Base-by-base conservation (phyloP, 2,797 vertebrate genomes). In the Gallinago solitaria region DNA sequence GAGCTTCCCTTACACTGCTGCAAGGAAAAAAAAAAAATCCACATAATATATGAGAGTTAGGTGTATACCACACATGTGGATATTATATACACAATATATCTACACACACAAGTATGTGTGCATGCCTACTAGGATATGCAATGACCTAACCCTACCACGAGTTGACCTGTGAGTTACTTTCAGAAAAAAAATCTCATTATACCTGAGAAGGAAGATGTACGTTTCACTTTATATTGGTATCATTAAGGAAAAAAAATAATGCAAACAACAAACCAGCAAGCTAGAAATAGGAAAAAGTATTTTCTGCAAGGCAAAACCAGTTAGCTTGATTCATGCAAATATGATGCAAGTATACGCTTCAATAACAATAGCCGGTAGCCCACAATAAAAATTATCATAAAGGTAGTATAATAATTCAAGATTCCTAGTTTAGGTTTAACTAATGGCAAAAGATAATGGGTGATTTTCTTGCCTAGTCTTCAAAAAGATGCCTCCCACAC, bases 401-500 rank as follows among this genome's bases (percentile, higher is more conserved):
- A 90, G 50, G 32, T 24, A 45, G 11, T 17, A 8, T 4, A 75
- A 70, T 16, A 79, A 77, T 37, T 67, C 45, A 45, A 69, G 54
- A 89, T 74, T 53, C 28, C 37, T 33, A 28, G 51, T 50, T 81
- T 20, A 59, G 32, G 24, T 30, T 94, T 92, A 91, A 85, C 48
- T 85, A 82, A 93, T 24, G 39, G 76, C 50, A 83, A 33, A 70
- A 86, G 89, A 48, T 35, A 50, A 80, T 16, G 50, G 50, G 64
- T 70, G 54, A 85, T 45, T 87, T 88, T 86, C 54, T 61, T 88
- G 35, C 18, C 5, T 27, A 65, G 13, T 41, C 45, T 78, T 90
- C 37, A 70, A 39, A 95, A 94, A 83, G 50, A 61, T 27, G 27
- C 73, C 82, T 90, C 91, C 80, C 65, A 84, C 80, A 70, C 43